Evolutionary conservation across 2,888 invertebrate genomes (phyloP).

Genomic region (Pilophorus perplexus): DNA sequence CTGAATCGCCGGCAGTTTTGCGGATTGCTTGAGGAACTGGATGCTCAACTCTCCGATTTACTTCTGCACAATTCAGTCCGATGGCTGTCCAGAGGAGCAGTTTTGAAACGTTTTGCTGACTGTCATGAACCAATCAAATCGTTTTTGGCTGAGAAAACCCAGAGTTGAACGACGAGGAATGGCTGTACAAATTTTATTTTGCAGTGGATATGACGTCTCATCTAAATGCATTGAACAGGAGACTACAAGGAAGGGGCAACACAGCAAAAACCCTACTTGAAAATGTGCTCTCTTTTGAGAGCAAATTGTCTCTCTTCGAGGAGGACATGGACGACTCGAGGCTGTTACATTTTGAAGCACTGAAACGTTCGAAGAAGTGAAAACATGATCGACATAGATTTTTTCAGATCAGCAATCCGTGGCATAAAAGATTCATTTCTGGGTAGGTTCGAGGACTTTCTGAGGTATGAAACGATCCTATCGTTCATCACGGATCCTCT

Average conservation of each 20-base stretch:
- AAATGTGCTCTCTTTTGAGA: neutral
- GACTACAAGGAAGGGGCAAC: neutral
- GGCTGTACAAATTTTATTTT: too few species aligned
- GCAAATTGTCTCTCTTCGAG: neutral
- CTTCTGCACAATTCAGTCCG: too few species aligned
- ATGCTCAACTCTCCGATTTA: too few species aligned
- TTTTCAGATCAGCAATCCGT: neutral
- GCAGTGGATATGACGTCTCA: neutral
- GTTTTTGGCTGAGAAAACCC: too few species aligned
- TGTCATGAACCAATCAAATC: too few species aligned
- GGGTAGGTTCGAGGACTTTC: neutral
- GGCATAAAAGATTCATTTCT: neutral
- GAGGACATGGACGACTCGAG: neutral
- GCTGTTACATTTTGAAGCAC: neutral
- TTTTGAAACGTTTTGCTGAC: too few species aligned
- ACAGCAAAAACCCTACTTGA: neutral
- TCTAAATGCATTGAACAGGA: neutral
- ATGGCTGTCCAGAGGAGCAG: too few species aligned
- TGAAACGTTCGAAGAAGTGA: neutral
- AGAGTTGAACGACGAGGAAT: too few species aligned
- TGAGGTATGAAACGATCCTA: neutral
- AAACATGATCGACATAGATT: neutral
- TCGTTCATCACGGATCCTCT: neutral
- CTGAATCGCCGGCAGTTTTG: slow-evolving; percentile 48
- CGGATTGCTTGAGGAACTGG: neutral